Conservation (phyloP, 2,888 invertebrate genomes). For the Polyommatus icarus region DNA sequence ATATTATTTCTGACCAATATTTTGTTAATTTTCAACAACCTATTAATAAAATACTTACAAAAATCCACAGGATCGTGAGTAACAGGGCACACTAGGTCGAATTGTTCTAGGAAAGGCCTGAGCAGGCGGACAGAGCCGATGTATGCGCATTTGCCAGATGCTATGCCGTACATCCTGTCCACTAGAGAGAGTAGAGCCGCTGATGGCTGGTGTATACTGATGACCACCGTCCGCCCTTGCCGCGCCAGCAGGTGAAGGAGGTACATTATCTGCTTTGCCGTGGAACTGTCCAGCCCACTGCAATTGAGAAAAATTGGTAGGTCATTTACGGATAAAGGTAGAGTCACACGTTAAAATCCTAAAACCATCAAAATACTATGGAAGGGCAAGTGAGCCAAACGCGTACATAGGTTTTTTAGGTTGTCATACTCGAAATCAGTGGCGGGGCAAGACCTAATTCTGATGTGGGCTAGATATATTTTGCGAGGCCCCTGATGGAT, state of each 20-base stretch:
- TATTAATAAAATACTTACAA: slow-evolving; percentile 78
- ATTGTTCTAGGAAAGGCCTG: slow-evolving; percentile 86
- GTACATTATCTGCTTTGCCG: slow-evolving; percentile 90
- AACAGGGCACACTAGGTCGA: slow-evolving; percentile 88
- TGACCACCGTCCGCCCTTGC: slow-evolving; percentile 92
- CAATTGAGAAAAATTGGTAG: slow-evolving; percentile 44
- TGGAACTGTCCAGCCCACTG: slow-evolving; percentile 79
- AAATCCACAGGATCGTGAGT: slow-evolving; percentile 96
- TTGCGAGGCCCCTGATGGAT: no score
- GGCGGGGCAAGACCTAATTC: no score
- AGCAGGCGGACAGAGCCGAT: slow-evolving; percentile 88
- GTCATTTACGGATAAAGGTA: not conserved
- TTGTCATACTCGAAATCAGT: no score
- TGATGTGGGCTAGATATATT: no score
- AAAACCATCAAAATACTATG: no score
- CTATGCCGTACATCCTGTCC: slow-evolving; percentile 92
- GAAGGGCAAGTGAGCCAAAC: no score
- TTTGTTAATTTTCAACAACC: no score
- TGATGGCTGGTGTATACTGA: slow-evolving; percentile 95
- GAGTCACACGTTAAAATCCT: not conserved
- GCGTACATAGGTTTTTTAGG: no score
- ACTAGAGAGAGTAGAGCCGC: slow-evolving; percentile 92
- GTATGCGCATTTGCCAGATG: slow-evolving; percentile 89
- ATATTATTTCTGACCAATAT: no score
- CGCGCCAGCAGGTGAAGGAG: slow-evolving; percentile 89